Evolutionary conservation across 2,113 vertebrate species (phyloP).

Genomic region (Psephotus haematonotus): DNA sequence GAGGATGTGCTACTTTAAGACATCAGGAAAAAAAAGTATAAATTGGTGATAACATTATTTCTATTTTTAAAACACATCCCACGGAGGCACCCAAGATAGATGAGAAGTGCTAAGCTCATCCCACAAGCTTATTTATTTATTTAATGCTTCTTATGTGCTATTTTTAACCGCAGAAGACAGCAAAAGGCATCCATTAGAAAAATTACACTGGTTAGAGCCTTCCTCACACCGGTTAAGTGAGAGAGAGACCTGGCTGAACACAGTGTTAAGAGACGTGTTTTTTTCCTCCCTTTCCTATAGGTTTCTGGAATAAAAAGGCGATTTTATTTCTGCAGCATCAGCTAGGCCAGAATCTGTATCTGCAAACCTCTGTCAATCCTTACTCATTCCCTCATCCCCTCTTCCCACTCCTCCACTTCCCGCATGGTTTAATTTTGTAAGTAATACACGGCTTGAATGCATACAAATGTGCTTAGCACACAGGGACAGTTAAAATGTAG

Average conservation of each 20-base stretch:
- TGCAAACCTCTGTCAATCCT: background rate
- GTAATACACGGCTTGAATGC: background rate
- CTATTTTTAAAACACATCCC: conserved; percentile 61
- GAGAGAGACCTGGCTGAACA: background rate
- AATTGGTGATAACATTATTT: conserved; percentile 42
- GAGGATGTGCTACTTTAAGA: conserved; percentile 55
- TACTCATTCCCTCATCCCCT: background rate
- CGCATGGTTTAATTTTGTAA: background rate
- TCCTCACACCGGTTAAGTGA: background rate
- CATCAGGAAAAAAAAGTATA: background rate
- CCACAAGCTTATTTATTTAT: conserved; percentile 66
- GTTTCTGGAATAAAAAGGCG: background rate
- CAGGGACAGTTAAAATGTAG: background rate
- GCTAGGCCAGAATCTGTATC: background rate
- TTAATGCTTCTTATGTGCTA: conserved; percentile 32
- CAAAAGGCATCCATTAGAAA: conserved; percentile 44
- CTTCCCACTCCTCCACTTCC: background rate
- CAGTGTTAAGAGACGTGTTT: background rate
- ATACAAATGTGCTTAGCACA: background rate
- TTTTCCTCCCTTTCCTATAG: background rate
- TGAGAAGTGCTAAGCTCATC: conserved; percentile 58
- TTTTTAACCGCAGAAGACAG: conserved; percentile 45
- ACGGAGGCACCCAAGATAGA: conserved; percentile 66
- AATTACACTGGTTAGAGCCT: background rate
- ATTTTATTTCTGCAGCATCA: conserved; percentile 30